Evolutionary conservation across 2,888 invertebrate genomes (phyloP).

Genomic region (Masnerella sp.): DNA sequence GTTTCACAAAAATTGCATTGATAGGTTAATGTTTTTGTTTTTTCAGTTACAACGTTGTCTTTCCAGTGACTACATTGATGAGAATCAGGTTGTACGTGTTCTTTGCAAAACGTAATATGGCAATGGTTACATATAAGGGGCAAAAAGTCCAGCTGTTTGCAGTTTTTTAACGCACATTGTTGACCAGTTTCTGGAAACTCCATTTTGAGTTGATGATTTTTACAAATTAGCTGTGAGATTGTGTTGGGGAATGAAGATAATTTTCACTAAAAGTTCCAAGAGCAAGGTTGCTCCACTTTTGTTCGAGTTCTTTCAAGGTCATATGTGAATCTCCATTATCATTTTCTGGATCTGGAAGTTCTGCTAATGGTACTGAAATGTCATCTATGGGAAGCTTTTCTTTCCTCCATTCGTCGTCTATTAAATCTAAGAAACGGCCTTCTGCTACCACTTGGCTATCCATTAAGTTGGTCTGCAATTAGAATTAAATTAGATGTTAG

Average conservation of each 20-base stretch:
- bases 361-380: constrained; percentile 89
- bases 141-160: constrained; percentile 86
- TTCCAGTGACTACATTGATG: constrained; percentile 78
- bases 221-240: constrained; percentile 70
- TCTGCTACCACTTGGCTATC: constrained; percentile 88
- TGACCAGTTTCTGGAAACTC: constrained; percentile 87
- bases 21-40: constrained; percentile 68
- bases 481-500: too few relatives aligned
- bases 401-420: constrained; percentile 92
- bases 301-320: constrained; percentile 92
- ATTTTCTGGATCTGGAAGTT: constrained; percentile 94
- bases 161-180: constrained; percentile 81
- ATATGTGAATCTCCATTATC: constrained; percentile 95
- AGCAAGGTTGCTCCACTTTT: constrained; percentile 81
- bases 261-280: constrained; percentile 79
- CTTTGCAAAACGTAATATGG: constrained; percentile 82
- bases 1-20: constrained; percentile 82
- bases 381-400: constrained; percentile 91
- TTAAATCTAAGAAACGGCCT: constrained; percentile 87
- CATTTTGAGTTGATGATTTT: constrained; percentile 77
- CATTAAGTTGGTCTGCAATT: too few relatives aligned
- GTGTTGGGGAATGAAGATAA: constrained; percentile 77
- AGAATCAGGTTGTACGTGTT: constrained; percentile 82
- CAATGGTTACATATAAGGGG: constrained; percentile 84
- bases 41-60: constrained; percentile 68